Conservation (phyloP, 1,140 invertebrate species). For the Hycleus cichorii region DNA sequence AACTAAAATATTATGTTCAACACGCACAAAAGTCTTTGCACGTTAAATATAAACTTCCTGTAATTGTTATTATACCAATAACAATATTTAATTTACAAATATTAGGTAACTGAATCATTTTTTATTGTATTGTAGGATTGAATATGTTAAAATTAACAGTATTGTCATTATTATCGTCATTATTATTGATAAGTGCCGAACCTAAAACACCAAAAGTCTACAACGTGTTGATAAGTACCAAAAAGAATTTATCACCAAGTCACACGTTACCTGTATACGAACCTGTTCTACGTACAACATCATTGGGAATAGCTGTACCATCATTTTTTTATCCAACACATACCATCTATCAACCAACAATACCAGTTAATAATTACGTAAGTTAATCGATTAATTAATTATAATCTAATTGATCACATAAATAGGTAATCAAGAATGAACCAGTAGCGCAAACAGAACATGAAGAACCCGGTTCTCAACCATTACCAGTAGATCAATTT, state of each 20-base stretch:
- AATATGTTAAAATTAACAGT: too few relatives aligned
- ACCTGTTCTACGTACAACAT: constrained; percentile 54
- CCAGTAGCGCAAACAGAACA: background rate
- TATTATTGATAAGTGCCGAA: constrained; percentile 1
- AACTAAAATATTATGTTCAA: too few relatives aligned
- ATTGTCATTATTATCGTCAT: constrained; percentile 1
- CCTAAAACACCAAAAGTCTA: constrained; percentile 59
- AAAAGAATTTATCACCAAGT: constrained; percentile 65
- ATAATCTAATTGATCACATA: background rate
- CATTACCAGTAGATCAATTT: constrained; percentile 1
- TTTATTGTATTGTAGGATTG: too few relatives aligned
- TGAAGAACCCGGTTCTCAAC: background rate
- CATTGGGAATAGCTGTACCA: constrained; percentile 48
- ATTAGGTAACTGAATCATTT: too few relatives aligned
- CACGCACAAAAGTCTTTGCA: background rate
- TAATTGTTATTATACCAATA: background rate
- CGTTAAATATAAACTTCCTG: constrained; percentile 8
- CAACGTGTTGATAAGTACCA: constrained; percentile 67
- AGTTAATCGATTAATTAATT: background rate
- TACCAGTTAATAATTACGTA: background rate
- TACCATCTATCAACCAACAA: background rate
- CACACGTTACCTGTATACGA: constrained; percentile 65
- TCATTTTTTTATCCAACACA: constrained; percentile 27
- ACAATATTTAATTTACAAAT: too few relatives aligned
- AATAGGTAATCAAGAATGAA: background rate